Evolutionary conservation across 2,888 invertebrate species (phyloP), one percentile per base, ranked within the genome.

Genomic region (Lasius fuliginosus): DNA sequence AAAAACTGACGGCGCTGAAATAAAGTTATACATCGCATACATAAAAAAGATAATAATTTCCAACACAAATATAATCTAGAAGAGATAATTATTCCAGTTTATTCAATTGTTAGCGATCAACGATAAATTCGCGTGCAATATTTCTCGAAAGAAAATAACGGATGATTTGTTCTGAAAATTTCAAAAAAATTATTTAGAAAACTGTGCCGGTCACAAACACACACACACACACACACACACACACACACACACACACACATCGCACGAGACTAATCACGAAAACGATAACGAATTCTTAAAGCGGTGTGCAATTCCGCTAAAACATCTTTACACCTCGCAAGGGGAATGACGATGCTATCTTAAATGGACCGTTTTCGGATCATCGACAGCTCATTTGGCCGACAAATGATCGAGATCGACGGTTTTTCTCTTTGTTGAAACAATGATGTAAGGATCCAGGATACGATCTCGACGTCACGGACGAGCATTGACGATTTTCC

Each of bases 241-340:
- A 23, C 23, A 23, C 23, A 23, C 23, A 23, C 23, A 23, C 23
- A 23, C 12, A 42, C 8, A 42, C 8, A 23, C 27, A 49, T 9
- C 62, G 33, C 46, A 1, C 1, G 36, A 53, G 8, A 53, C 9
- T 62, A 40, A 65, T 3, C 53, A 62, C 23, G 33, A 76, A 60
- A n/a, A 60, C 27, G 27, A 75, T 90, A 88, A 90, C 87, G 85
- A 90, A 85, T 76, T 88, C 85, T 87, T 85, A 85, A 91, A 84
- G 85, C 64, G 87, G 85, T 90, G 90, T 90, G 90, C 91, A 86
- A 92, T 92, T 92, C 92, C 92, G 93, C 23, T 94, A 92, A 93
- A 93, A 94, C 90, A 92, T 93, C 92, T 93, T 94, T 90, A 91
- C 92, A 92, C 93, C 91, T 92, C 71, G 71, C 62, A 23, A 23